Evolutionary conservation across 2,113 vertebrate species (phyloP).

Genomic region (Malurus cyaneus): DNA sequence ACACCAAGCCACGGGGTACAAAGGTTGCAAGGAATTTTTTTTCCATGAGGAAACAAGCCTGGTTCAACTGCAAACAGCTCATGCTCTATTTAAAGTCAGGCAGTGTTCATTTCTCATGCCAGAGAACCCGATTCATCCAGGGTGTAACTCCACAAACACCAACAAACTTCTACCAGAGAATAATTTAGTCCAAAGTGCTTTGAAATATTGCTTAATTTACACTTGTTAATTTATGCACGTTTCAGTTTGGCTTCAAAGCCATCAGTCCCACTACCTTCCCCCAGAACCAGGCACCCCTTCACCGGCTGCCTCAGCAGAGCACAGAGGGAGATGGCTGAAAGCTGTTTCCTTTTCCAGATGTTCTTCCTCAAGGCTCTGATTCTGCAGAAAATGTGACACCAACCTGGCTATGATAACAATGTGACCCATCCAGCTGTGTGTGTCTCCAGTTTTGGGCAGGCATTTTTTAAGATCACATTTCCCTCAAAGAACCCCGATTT

Average conservation of each 20-base stretch:
- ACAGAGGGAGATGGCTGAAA: not conserved
- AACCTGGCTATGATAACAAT: not conserved
- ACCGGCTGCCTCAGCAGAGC: not conserved
- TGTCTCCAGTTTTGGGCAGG: not conserved
- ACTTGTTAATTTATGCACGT: not conserved
- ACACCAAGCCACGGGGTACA: conserved; percentile 1
- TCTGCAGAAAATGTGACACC: not conserved
- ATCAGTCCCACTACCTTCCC: accelerated
- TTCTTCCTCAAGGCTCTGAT: not conserved
- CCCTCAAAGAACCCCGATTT: not conserved
- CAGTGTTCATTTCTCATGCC: not conserved
- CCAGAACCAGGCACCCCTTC: not conserved
- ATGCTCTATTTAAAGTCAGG: conserved; percentile 42
- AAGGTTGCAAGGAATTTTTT: conserved; percentile 24
- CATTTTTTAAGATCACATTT: not conserved
- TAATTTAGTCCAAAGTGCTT: not conserved
- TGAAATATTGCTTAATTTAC: not conserved
- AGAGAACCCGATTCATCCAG: not conserved
- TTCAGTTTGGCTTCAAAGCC: not conserved
- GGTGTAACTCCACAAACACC: not conserved
- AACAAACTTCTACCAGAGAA: not conserved
- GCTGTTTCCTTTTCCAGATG: not conserved
- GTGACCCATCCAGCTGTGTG: not conserved
- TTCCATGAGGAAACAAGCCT: conserved; percentile 51
- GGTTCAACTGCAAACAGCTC: conserved; percentile 42